Evolutionary conservation across 2,797 vertebrate genomes (phyloP), one percentile per base, ranked within the genome.

Genomic region (Ambastaia sidthimunki): DNA sequence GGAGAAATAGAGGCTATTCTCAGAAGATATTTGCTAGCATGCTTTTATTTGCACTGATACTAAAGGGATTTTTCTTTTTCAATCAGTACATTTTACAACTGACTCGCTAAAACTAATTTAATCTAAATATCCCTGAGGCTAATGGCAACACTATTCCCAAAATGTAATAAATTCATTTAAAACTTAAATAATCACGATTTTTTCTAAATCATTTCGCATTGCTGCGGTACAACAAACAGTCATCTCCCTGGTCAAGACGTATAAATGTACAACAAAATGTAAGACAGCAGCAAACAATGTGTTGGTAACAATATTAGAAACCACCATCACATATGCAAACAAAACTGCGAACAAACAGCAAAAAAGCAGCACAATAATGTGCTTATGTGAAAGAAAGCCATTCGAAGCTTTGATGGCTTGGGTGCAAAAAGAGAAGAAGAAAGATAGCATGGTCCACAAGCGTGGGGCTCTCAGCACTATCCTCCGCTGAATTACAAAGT

Each of bases 401-500:
- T 92, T 91, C 89, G 86, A 90, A 87, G 87, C 86, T 82, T 88
- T 85, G 88, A 63, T 41, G 85, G 85, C 34, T 89, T 84, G 72
- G 81, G 72, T 79, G 66, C 71, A 87, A 84, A 78, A 23, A 15
- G 31, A 60, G 65, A 37, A 59, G 48, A 71, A 55, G 48, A 62
- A 76, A 74, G 84, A 88, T 85, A 87, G 78, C 82, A 44, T 74
- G 83, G 89, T 80, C 87, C 89, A 86, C 70, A 88, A 89, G 86
- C 84, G 76, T 86, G 78, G 78, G 87, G 88, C 87, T 88, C 81
- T 86, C 87, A 89, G 90, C 90, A 91, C 87, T 87, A 89, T 90
- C 89, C 90, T 91, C 89, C 55, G 78, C 84, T 91, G 90, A 93
- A 92, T 93, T 93, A 87, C 88, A 92, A 92, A 93, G 90, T 88